Base-by-base conservation (phyloP, 2,888 invertebrate species). In the Drosophila emarginata region DNA sequence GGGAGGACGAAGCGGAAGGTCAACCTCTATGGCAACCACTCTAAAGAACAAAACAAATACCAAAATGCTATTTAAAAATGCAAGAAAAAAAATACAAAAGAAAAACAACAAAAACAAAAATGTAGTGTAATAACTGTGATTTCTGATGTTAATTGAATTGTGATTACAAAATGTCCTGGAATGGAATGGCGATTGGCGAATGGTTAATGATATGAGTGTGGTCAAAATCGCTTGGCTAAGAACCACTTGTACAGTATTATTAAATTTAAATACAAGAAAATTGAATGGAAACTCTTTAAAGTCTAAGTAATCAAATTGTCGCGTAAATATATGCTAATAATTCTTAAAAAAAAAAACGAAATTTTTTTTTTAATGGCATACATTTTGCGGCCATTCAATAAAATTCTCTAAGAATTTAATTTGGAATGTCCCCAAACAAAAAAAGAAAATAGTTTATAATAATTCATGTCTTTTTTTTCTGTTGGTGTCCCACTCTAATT, bases 221-320 rank as follows among this genome's bases (percentile, higher is more conserved):
- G 58, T 63, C 52, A 40, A 57, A 56, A 51, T 60, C 45, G 61
- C 40, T 50, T 36, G 57, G n/a, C 51, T 64, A 28, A 5, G 56
- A 70, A 58, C 66, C 72, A 62, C 32, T 18, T 81, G 71, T 77
- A 82, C 85, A 83, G 87, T 87, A 83, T 83, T 83, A 87, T 71
- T 64, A 56, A 40, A 45, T 12, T 37, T 28, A 14, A 32, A 32
- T 9, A 9, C 32, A 7, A 32, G 23, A 5, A 11, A 14, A 52
- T 26, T 26, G 6, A 52, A 32, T 18, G 18, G 18, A 36, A 54
- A 54, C 54, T 36, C n/a, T 54, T 18, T 36, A 18, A 12, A 36
- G 18, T 54, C 18, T 21, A 45, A 45, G 45, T 45, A 45, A 45
- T 21, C 14, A 11, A 18, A 45, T 45, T 21, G 45, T 11, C 45